These are phyloP conservation scores for Apaloderma vittatum DNA, from an alignment of 2,113 vertebrate species.

Conservation along the genomic window DNA sequence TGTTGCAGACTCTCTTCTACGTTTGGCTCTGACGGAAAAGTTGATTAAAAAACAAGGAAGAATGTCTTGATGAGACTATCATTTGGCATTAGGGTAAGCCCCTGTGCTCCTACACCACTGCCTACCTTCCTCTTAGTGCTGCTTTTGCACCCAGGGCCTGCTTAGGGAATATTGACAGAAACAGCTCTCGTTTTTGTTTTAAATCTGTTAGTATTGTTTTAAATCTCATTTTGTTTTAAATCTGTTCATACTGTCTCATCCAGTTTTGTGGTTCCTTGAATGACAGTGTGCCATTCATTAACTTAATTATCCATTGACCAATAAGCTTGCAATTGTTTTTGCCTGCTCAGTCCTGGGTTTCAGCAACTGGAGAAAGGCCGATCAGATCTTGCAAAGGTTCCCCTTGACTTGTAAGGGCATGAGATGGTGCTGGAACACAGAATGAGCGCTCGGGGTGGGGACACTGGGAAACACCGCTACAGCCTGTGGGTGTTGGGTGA, in stretches of 20 bases:
- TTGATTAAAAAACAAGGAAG: neutral
- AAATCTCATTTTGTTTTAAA: neutral
- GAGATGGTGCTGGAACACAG: neutral
- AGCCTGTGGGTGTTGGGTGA: neutral
- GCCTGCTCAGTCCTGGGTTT: neutral
- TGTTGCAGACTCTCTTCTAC: no score
- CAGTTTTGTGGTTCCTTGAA: neutral
- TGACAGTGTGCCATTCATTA: neutral
- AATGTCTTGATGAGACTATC: accelerated
- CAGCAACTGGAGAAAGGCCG: neutral
- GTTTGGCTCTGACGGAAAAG: neutral
- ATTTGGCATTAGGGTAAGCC: accelerated
- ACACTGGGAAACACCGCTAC: neutral
- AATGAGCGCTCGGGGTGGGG: neutral
- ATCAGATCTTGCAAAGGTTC: neutral
- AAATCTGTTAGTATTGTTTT: neutral
- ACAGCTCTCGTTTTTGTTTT: neutral
- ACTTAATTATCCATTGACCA: neutral
- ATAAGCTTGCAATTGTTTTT: neutral
- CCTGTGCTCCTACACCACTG: no score
- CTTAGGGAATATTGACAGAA: neutral
- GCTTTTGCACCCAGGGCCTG: neutral
- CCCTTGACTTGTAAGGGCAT: neutral
- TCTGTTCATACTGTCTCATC: accelerated
- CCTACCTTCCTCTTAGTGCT: no score